phyloP scores from a whole-genome alignment of 1,140 invertebrate genomes.

The Drosophila paulistorum region DNA sequence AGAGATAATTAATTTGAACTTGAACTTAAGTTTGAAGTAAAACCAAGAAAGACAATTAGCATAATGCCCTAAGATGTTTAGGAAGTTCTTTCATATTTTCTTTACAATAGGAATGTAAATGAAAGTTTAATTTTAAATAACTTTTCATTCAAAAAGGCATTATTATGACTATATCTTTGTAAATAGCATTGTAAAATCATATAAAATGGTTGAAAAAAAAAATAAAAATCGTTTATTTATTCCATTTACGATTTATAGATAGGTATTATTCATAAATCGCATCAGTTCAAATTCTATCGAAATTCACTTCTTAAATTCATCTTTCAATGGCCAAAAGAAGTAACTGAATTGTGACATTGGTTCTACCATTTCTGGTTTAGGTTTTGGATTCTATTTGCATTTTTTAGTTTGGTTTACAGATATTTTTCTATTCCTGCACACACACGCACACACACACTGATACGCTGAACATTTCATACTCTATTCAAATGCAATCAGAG shows the following conservation, averaged over 20 bases:
- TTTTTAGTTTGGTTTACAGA: not conserved
- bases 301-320: not conserved
- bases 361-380: not conserved
- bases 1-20: no score
- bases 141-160: no score
- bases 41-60: no score
- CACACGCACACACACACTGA: not conserved
- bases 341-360: not conserved
- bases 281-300: not conserved
- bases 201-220: no score
- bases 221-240: no score
- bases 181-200: no score
- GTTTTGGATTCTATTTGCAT: conserved; percentile 9
- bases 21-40: no score
- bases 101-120: no score
- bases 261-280: not conserved
- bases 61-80: no score
- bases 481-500: conserved; percentile 11
- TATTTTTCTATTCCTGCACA: conserved; percentile 2
- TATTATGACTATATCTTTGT: no score
- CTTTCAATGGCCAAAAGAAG: not conserved
- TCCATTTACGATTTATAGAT: not conserved
- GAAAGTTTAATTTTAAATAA: no score
- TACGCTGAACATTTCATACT: not conserved
- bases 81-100: no score